Base-by-base conservation (phyloP, 2,113 vertebrate species). In the Gnathonemus longibarbis region DNA sequence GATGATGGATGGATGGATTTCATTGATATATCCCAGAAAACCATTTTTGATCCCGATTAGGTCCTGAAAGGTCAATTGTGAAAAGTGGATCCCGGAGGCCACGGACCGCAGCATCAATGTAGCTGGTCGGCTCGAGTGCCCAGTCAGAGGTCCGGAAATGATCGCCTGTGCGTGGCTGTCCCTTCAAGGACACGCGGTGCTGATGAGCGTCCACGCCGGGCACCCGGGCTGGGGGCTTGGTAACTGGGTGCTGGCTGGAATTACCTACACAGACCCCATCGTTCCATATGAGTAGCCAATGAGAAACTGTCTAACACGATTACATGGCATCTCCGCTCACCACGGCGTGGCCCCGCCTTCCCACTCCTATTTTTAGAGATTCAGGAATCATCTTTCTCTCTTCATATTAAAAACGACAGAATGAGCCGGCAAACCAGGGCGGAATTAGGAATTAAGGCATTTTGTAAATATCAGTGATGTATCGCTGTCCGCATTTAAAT, bases 211-310 rank as follows among this genome's bases (percentile, higher is more conserved):
- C 74, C 74, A 80, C 13, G 5, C 13, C 17, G 74, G 35, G 74
- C 74, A 8, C n/a, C 74, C 74, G 1, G 31, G 35, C 62, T 13
- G 74, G 74, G 74, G 35, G 74, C 31, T 19, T 80, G 74, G 31
- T 39, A 42, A 19, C 11, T 80, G 74, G 74, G 31, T 42, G 74
- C 74, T 80, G 74, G 74, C 74, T 42, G 31, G 74, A 80, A 80
- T 80, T 80, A 80, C 31, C 74, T 19, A 80, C 74, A 80, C 74
- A 80, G 74, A 80, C 74, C 74, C 31, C 74, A 39, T 80, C 74
- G 74, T 80, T 80, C 74, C 74, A 80, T 80, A 42, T 80, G 74
- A 80, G 74, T 80, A 80, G 74, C 74, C 74, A 80, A 80, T 80
- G 74, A 80, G 74, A 80, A 80, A 80, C 74, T 42, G 74, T 80